Base-by-base conservation (phyloP, 2,888 invertebrate species). In the Mimas tiliae region DNA sequence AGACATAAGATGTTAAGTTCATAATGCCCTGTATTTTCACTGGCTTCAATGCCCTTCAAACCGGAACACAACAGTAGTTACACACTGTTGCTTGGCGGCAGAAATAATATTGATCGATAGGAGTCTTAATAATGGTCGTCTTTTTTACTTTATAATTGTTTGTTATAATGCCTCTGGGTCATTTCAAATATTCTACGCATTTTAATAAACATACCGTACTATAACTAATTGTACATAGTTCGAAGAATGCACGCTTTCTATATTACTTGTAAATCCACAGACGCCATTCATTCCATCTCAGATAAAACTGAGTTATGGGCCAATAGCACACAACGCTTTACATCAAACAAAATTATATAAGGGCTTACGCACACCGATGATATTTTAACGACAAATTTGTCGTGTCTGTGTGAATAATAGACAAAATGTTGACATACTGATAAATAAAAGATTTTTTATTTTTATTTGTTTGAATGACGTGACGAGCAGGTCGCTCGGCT, bases 291-390 rank as follows among this genome's bases (percentile, higher is more conserved):
- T 58, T 58, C 42, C 58, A 58, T 58, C 42, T 58, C 58, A 58
- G 58, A 58, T 58, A 58, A 42, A 58, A 19, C 58, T 58, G 58
- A 58, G 58, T 58, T 58, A 58, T 58, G 58, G 58, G 58, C 58
- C 58, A 58, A 58, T 42, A 58, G 42, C 42, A 38, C 53, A 53
- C 58, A 58, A 58, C 38, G 58, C 58, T 42, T 12, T 58, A 58
- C 58, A 58, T 58, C 58, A 58, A 58, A 58, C 58, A 33, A 58
- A 58, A 16, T 58, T 12, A 58, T 58, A 19, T 58, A 19, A 58
- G 38, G 58, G 38, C 38, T 38, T 19, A 42, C 58, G 58, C 58
- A 42, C 19, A 58, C 42, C 38, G 42, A 27, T 27, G 4, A 27
- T 42, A 7, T 27, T 52, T 34, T 33, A n/a, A 14, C 53, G n/a